These are phyloP conservation scores for Archocentrus centrarchus DNA, from an alignment of 2,113 vertebrate species.

Conservation along the genomic window DNA sequence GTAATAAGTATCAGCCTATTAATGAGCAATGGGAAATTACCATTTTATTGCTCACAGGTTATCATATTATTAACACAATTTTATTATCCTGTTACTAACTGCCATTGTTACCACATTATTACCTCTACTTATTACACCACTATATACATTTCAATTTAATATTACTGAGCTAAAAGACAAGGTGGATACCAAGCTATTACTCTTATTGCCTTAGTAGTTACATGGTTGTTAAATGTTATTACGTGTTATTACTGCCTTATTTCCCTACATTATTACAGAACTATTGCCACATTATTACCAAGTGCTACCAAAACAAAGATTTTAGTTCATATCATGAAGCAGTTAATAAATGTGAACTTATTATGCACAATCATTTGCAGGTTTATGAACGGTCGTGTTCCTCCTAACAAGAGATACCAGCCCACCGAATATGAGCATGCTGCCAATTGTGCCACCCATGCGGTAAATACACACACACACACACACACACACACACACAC, in stretches of 20 bases:
- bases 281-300: not conserved
- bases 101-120: not conserved
- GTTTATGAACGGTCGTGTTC: slow-evolving; percentile 96
- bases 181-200: not conserved
- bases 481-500: slow-evolving; percentile 26
- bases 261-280: not conserved
- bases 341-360: too few species aligned
- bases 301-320: not conserved
- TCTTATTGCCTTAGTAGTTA: not conserved
- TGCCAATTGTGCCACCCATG: slow-evolving; percentile 95
- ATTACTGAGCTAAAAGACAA: not conserved
- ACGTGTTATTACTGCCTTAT: not conserved
- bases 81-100: not conserved
- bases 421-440: slow-evolving; percentile 95
- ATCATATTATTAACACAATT: not conserved
- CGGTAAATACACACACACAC: slow-evolving; percentile 80
- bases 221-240: not conserved
- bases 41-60: not conserved
- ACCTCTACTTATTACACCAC: not conserved
- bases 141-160: not conserved
- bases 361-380: slow-evolving; percentile 70
- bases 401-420: slow-evolving; percentile 92
- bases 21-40: not conserved
- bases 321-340: not conserved
- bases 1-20: not conserved